Base-by-base conservation (phyloP, 2,888 invertebrate species). In the Exocentrus adspersus region DNA sequence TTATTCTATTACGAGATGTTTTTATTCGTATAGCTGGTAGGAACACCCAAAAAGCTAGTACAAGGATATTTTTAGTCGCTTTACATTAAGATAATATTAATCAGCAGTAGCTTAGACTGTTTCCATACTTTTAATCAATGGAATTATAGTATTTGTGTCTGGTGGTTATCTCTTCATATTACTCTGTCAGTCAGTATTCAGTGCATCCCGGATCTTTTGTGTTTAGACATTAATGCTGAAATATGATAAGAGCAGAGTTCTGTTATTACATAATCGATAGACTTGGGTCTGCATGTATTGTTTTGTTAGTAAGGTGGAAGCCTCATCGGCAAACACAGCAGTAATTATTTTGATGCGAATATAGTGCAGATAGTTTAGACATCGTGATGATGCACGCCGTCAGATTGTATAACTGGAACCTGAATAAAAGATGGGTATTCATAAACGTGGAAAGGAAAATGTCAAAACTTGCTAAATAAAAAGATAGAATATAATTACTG, bases 141-240 rank as follows among this genome's bases (percentile, higher is more conserved):
- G 16, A 14, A 48, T 48, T 28, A 48, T 28, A 4, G 17, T 28
- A 24, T 12, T 48, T 48, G 48, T 48, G 48, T n/a, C 4, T n/a
- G 1, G 45, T 20, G 3, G 45, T 2, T 17, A 45, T 45, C 45
- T 20, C 5, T 45, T 45, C 48, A 12, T 21, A 48, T 48, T 48
- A 12, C 24, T 24, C 48, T 48, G 28, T 48, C 28, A 28, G 24
- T 48, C 16, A 16, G 14, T 16, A 14, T 24, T 48, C 28, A 48
- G 1, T 28, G 48, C 48, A 48, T 48, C 20, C 43, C 54, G 28
- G 54, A 20, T 24, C 54, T 54, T 54, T 54, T 54, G 54, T 54
- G 43, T 54, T 43, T 42, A 21, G 16, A 54, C 43, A 43, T 54
- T 43, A 17, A 54, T 7, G 16, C 28, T 17, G 24, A 28, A 54